These are phyloP conservation scores for Ennomos fuscantarius DNA, from an alignment of 2,888 invertebrate genomes.

Conservation along the genomic window DNA sequence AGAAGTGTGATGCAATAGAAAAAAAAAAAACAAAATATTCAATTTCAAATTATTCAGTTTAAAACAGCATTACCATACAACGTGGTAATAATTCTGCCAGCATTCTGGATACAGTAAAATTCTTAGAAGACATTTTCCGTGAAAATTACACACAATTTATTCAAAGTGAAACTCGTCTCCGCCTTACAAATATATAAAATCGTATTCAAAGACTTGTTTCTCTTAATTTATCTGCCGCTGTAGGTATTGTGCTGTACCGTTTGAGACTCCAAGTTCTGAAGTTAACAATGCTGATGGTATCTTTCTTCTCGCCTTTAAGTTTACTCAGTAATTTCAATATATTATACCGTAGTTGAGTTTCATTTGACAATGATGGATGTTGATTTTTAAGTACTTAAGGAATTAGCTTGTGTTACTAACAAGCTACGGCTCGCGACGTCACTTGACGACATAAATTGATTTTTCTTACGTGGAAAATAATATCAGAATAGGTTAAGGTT, in stretches of 20 bases:
- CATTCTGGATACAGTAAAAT: no score
- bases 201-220: slow-evolving; percentile 29
- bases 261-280: slow-evolving; percentile 21
- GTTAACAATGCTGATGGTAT: slow-evolving; percentile 29
- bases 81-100: no score
- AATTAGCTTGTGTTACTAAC: no score
- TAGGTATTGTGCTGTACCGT: slow-evolving; percentile 23
- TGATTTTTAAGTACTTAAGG: no score
- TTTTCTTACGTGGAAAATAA: no score
- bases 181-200: slow-evolving; percentile 24
- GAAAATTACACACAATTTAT: slow-evolving; percentile 29
- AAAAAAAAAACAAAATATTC: no score
- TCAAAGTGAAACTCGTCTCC: slow-evolving; percentile 27
- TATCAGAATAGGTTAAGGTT: no score
- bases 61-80: no score
- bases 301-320: slow-evolving; percentile 21
- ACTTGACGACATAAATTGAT: background rate
- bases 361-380: slow-evolving; percentile 5
- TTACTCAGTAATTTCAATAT: slow-evolving; percentile 10
- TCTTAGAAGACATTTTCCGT: slow-evolving; percentile 19
- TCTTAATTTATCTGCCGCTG: slow-evolving; percentile 27
- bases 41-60: no score
- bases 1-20: no score
- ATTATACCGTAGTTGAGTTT: slow-evolving; percentile 14
- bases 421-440: no score